A percentile compares a stretch with the other conserved stretches of the same genome.
These are phyloP conservation scores for Phrynocephalus vlangalii DNA, from an alignment of 2,797 vertebrate genomes.

Conservation along the genomic window DNA sequence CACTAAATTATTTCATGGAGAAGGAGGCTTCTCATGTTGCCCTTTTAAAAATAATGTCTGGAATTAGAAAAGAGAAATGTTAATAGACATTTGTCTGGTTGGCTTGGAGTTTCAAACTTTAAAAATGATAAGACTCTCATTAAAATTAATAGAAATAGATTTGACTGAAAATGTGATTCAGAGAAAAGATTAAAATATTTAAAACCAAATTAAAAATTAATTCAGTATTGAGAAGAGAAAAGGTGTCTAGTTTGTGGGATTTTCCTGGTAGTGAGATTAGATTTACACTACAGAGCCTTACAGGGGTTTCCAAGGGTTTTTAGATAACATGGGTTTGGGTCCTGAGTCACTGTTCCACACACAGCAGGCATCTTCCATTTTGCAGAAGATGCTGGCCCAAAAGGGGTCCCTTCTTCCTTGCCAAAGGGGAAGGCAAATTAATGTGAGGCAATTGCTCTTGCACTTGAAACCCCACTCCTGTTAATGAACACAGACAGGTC, in stretches of 20 bases:
- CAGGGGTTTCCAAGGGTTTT: not conserved
- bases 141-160: conserved; percentile 43
- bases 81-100: conserved; percentile 23
- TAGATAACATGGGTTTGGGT: not conserved
- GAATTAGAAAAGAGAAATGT: conserved; percentile 33
- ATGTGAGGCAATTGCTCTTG: not conserved
- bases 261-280: not conserved
- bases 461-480: not conserved
- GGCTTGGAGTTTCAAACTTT: conserved; percentile 11
- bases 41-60: conserved; percentile 36
- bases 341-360: not conserved
- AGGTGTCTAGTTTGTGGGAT: conserved; percentile 8
- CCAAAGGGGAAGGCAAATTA: not conserved
- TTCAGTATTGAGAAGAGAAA: conserved; percentile 29
- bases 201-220: conserved; percentile 30
- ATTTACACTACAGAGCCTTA: not conserved
- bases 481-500: not conserved
- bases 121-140: conserved; percentile 44
- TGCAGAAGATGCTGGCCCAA: not conserved
- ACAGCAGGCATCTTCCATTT: not conserved
- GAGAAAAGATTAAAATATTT: conserved; percentile 57
- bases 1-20: not conserved
- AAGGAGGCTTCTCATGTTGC: not conserved
- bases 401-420: not conserved
- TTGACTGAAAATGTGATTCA: conserved; percentile 46